phyloP scores from a whole-genome alignment of 2,797 vertebrate species.

The Gallinago solitaria region DNA sequence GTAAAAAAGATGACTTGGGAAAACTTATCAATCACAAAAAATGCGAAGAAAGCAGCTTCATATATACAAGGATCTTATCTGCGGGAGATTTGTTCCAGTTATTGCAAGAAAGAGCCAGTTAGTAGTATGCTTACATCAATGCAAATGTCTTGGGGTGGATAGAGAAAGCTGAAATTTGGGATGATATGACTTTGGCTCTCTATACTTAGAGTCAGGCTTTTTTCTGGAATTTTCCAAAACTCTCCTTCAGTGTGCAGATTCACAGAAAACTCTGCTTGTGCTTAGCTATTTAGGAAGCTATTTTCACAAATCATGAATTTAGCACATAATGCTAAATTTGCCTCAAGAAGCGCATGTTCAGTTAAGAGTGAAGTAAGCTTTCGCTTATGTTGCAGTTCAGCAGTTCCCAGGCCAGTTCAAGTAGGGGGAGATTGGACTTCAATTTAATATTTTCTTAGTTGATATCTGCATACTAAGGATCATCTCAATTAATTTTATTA shows the following conservation, averaged over 20 bases:
- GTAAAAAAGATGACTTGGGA: background rate
- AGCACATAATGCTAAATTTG: background rate
- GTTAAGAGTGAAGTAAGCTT: background rate
- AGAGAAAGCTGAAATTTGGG: background rate
- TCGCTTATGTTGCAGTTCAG: background rate
- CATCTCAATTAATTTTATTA: background rate
- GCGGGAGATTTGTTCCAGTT: background rate
- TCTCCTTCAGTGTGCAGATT: background rate
- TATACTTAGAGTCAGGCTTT: background rate
- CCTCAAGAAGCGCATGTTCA: background rate
- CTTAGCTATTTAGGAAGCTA: background rate
- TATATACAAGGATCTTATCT: background rate
- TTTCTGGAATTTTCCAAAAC: background rate
- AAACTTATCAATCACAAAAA: constrained; percentile 38
- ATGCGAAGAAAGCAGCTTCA: background rate
- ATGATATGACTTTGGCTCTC: background rate
- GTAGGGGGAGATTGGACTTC: background rate
- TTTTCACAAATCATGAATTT: background rate
- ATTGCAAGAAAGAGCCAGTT: background rate
- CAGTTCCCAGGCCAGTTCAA: background rate
- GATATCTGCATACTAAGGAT: background rate
- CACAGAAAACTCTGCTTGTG: background rate
- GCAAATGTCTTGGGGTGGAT: background rate
- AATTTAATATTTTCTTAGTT: background rate
- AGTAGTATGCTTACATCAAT: background rate